A percentile compares a stretch with the other conserved stretches of the same genome.
Conservation (phyloP, 2,113 vertebrate species). For the Leiothrix lutea region DNA sequence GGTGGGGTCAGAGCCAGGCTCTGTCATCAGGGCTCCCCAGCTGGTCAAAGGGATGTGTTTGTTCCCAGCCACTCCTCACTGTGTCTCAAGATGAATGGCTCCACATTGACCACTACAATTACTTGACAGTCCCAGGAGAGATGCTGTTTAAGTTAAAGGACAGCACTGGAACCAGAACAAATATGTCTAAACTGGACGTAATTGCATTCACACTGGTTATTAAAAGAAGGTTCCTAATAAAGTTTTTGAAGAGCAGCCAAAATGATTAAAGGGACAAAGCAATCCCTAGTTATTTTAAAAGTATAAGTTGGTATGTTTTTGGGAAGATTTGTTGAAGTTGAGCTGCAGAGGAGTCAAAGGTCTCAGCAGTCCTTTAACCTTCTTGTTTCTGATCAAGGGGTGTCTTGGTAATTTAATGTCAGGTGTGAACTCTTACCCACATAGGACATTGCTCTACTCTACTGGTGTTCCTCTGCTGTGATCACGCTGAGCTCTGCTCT, state of each 20-base stretch:
- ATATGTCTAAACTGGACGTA: not conserved
- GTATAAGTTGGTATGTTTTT: not conserved
- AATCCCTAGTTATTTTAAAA: not conserved
- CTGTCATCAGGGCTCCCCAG: not conserved
- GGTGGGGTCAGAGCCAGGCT: not conserved
- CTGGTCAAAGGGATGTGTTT: not conserved
- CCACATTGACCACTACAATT: not conserved
- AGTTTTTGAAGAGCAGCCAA: not conserved
- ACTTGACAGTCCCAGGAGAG: not conserved
- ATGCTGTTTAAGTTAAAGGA: not conserved
- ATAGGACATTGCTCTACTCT: not conserved
- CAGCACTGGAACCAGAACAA: not conserved
- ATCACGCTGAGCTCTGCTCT: not conserved
- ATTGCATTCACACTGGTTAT: not conserved
- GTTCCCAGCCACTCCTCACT: not conserved
- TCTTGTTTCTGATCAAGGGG: not conserved
- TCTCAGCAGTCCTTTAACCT: not conserved
- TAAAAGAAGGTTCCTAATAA: not conserved
- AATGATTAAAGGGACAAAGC: not conserved
- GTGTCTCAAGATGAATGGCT: not conserved
- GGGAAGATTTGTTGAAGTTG: not conserved
- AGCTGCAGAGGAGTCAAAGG: not conserved
- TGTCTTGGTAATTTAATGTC: not conserved
- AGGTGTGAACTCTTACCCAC: not conserved
- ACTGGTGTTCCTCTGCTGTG: not conserved